These are phyloP conservation scores for Notarius lentiginosus DNA, from an alignment of 2,113 vertebrate species.

Conservation along the genomic window DNA sequence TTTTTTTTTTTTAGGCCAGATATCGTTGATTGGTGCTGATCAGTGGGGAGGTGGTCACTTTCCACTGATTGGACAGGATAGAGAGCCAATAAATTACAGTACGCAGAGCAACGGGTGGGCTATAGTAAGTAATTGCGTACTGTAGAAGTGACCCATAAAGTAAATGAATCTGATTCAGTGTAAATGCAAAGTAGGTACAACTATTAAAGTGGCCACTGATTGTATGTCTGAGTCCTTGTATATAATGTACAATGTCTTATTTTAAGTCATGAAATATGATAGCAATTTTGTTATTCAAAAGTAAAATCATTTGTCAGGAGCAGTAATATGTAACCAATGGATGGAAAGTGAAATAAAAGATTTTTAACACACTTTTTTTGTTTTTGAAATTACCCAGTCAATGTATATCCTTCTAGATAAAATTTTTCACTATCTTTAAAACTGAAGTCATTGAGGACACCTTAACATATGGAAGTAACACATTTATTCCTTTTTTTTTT, in stretches of 20 bases:
- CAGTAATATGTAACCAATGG: neutral
- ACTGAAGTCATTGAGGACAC: neutral
- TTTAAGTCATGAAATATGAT: neutral
- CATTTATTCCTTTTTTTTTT: neutral
- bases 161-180: neutral
- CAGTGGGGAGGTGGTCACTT: neutral
- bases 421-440: neutral
- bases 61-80: neutral
- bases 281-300: neutral
- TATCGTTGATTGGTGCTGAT: neutral
- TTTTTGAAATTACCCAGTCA: neutral
- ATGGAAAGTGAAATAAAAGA: neutral
- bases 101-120: neutral
- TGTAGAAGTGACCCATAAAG: neutral
- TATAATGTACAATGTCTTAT: neutral
- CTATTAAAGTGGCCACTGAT: neutral
- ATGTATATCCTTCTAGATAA: neutral
- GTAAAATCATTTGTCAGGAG: neutral
- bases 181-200: neutral
- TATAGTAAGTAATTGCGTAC: neutral
- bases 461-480: neutral
- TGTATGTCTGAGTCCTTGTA: neutral
- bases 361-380: neutral
- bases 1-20: neutral
- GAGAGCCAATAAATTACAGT: neutral